A percentile compares a stretch with the other conserved stretches of the same genome.
Evolutionary conservation across 2,113 vertebrate species (phyloP).

Genomic region (Periophthalmodon schlosseri): DNA sequence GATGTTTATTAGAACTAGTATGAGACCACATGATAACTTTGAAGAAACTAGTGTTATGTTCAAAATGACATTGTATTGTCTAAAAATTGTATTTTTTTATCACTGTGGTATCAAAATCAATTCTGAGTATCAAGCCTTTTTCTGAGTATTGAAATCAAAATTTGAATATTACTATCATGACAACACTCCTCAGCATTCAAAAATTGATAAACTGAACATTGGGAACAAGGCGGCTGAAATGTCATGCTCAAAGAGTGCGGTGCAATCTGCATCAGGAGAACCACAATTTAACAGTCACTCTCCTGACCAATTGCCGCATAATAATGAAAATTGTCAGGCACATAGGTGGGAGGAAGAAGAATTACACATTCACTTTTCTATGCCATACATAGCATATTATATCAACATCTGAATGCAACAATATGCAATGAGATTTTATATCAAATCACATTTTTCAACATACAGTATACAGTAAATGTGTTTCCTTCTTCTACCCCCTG

Average conservation of each 20-base stretch:
- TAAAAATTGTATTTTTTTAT: not conserved
- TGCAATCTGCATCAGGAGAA: not conserved
- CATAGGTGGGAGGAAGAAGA: not conserved
- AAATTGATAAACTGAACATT: not conserved
- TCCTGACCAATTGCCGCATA: not conserved
- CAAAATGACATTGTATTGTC: not conserved
- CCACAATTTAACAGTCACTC: not conserved
- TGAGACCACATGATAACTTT: not conserved
- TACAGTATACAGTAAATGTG: not conserved
- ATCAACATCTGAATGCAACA: not conserved
- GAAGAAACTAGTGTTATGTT: not conserved
- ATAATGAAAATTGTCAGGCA: too few species aligned
- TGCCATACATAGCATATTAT: not conserved
- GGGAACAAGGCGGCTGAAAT: not conserved
- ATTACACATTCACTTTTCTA: not conserved
- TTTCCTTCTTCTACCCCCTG: slow-evolving; percentile 30
- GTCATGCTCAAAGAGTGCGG: not conserved
- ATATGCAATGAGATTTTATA: not conserved
- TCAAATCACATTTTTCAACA: not conserved
- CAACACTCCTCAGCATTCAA: not conserved
- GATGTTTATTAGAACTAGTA: not conserved
- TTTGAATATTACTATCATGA: not conserved
- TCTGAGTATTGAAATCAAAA: not conserved
- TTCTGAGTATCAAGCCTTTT: not conserved
- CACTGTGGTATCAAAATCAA: not conserved